phyloP scores from a whole-genome alignment of 2,888 invertebrate genomes.

The Trilocha varians region DNA sequence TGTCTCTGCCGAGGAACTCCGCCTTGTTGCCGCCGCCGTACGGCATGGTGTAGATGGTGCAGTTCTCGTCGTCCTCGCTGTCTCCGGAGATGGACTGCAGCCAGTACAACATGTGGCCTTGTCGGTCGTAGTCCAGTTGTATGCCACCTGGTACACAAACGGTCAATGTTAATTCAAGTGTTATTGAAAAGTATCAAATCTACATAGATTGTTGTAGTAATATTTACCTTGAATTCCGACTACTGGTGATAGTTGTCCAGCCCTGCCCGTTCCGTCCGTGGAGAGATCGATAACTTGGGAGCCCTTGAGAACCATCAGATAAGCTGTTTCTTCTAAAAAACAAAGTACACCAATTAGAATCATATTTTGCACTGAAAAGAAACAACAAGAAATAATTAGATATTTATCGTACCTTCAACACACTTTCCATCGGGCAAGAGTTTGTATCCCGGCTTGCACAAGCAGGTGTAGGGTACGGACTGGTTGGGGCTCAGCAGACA shows the following conservation, averaged over 20 bases:
- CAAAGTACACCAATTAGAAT: not conserved
- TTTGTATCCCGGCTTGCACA: slow-evolving; percentile 92
- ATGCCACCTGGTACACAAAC: slow-evolving; percentile 77
- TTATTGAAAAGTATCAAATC: not conserved
- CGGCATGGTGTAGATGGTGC: slow-evolving; percentile 88
- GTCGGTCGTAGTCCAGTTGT: slow-evolving; percentile 93
- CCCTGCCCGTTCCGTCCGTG: slow-evolving; percentile 81
- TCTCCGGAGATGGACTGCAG: slow-evolving; percentile 79
- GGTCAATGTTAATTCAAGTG: not conserved
- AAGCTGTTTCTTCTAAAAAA: slow-evolving; percentile 84
- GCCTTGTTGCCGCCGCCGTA: slow-evolving; percentile 85
- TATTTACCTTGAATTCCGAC: slow-evolving; percentile 79
- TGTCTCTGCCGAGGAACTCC: slow-evolving; percentile 84
- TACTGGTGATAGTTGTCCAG: slow-evolving; percentile 87
- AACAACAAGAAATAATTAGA: not conserved
- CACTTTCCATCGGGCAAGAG: slow-evolving; percentile 79
- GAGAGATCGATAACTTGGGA: slow-evolving; percentile 91
- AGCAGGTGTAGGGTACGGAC: slow-evolving; percentile 84
- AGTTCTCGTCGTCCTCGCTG: slow-evolving; percentile 85
- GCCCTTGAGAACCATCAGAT: slow-evolving; percentile 91
- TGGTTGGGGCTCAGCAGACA: slow-evolving; percentile 89
- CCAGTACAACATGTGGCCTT: slow-evolving; percentile 89
- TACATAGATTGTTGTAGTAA: not conserved
- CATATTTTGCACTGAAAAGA: no score
- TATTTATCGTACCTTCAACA: slow-evolving; percentile 65